phyloP scores from a whole-genome alignment of 2,888 invertebrate genomes.

The Portevinia maculata region DNA sequence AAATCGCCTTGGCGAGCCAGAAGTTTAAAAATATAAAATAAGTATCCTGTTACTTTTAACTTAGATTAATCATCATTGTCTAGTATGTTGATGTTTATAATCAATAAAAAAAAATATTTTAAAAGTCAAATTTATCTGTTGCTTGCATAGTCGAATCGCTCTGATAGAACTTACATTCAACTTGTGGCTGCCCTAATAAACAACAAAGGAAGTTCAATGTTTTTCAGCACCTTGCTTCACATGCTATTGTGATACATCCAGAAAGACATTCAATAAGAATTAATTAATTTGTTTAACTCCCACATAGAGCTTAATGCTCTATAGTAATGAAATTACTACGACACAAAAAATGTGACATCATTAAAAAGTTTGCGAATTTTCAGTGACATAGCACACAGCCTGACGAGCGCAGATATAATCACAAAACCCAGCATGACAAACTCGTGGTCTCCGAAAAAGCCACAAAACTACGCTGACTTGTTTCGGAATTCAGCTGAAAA shows the following conservation, averaged over 20 bases:
- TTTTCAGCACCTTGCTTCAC: too few relatives aligned
- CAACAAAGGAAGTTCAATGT: too few relatives aligned
- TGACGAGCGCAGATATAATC: constrained; percentile 62
- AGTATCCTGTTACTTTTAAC: too few relatives aligned
- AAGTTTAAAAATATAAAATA: too few relatives aligned
- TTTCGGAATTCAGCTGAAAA: constrained; percentile 48
- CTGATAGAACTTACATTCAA: too few relatives aligned
- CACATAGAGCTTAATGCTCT: neutral
- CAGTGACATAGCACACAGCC: constrained; percentile 38
- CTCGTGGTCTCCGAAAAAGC: constrained; percentile 45
- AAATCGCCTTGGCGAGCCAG: too few relatives aligned
- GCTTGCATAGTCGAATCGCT: too few relatives aligned
- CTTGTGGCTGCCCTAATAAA: too few relatives aligned
- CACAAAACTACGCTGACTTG: constrained; percentile 56
- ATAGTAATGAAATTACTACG: neutral
- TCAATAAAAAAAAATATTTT: too few relatives aligned
- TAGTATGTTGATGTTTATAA: too few relatives aligned
- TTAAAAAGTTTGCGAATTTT: constrained; percentile 53
- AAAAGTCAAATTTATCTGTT: too few relatives aligned
- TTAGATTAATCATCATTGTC: too few relatives aligned
- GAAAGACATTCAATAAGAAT: neutral
- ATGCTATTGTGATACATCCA: neutral
- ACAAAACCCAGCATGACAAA: constrained; percentile 53
- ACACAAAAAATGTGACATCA: constrained; percentile 30
- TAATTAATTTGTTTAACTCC: neutral